Conservation (phyloP, 92 coral and sea anemone species). For the Porites cylindrica region DNA sequence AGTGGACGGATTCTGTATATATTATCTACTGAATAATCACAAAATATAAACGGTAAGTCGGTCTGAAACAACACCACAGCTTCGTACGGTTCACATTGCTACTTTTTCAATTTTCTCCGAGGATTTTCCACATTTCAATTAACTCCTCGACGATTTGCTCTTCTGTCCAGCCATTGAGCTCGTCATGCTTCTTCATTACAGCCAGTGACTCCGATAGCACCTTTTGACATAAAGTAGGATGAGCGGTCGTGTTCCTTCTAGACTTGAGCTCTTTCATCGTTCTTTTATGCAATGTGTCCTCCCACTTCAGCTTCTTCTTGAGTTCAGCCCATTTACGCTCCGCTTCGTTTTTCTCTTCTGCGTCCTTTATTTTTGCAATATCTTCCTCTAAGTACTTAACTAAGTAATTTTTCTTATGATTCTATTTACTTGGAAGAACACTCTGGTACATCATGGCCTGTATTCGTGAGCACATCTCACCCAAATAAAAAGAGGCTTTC, state of each 20-base stretch:
- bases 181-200: too few relatives aligned
- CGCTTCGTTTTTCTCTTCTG: slow-evolving; percentile 25
- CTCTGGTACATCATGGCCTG: slow-evolving; percentile 44
- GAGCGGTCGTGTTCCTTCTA: slow-evolving; percentile 35
- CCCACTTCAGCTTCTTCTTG: slow-evolving; percentile 27
- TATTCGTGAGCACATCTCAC: not conserved
- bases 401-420: slow-evolving; percentile 39
- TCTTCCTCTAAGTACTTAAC: slow-evolving; percentile 40
- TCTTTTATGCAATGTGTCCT: slow-evolving; percentile 28
- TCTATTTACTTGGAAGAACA: slow-evolving; percentile 31
- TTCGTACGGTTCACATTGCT: not conserved
- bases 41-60: too few relatives aligned
- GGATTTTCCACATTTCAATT: slow-evolving; percentile 14
- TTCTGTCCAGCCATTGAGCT: too few relatives aligned
- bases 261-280: slow-evolving; percentile 53
- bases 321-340: slow-evolving; percentile 18
- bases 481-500: too few relatives aligned
- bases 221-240: not conserved
- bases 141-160: too few relatives aligned
- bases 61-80: too few relatives aligned
- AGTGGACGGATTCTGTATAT: too few relatives aligned
- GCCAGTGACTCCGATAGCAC: too few relatives aligned
- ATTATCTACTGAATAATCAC: too few relatives aligned
- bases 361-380: slow-evolving; percentile 26
- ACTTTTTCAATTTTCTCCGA: not conserved